These are phyloP conservation scores for Hemicrepidius hirtus DNA, from an alignment of 2,888 invertebrate species.

Conservation along the genomic window DNA sequence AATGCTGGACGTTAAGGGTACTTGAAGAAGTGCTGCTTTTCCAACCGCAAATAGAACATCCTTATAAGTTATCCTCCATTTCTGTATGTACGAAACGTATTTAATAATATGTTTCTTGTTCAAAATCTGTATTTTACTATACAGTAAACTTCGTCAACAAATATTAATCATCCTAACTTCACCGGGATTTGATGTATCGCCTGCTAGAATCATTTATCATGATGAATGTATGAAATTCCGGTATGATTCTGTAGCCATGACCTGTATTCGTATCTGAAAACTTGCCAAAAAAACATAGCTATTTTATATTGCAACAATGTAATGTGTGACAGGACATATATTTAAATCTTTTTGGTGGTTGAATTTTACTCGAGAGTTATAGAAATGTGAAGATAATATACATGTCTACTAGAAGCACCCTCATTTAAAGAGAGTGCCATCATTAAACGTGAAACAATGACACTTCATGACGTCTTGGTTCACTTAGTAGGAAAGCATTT, in stretches of 20 bases:
- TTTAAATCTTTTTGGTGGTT: too few relatives aligned
- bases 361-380: too few relatives aligned
- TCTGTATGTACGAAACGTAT: background rate
- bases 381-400: too few relatives aligned
- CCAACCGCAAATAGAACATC: background rate
- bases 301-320: background rate
- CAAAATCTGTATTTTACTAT: background rate
- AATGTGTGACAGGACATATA: background rate
- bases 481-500: background rate
- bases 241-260: constrained; percentile 16
- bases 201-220: constrained; percentile 16
- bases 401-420: too few relatives aligned
- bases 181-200: constrained; percentile 21
- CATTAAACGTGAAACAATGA: constrained; percentile 1
- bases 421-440: too few relatives aligned
- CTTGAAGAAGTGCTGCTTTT: constrained; percentile 1
- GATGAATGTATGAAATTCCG: constrained; percentile 8
- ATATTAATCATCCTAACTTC: constrained; percentile 22
- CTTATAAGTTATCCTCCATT: background rate
- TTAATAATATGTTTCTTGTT: too few relatives aligned
- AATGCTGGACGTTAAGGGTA: constrained; percentile 3
- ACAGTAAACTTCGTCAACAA: constrained; percentile 10
- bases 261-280: constrained; percentile 13
- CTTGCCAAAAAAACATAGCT: constrained; percentile 19
- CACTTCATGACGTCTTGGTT: background rate